Conservation (phyloP, 1,140 invertebrate genomes). For the Holotrichia oblita region DNA sequence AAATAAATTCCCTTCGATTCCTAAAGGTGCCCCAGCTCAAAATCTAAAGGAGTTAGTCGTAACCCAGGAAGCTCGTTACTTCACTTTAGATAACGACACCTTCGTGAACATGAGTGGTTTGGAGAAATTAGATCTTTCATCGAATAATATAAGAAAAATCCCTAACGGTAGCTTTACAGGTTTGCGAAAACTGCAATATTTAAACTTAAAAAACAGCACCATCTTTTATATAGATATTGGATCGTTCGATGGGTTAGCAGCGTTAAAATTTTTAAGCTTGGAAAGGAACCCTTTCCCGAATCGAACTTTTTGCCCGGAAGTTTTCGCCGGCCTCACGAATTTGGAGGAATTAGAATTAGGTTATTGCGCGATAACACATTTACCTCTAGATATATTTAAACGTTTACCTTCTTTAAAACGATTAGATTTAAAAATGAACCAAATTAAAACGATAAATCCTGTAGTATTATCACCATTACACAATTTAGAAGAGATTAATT, state of each 20-base stretch:
- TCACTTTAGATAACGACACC: conserved; percentile 53
- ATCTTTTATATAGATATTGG: conserved; percentile 62
- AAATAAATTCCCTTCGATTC: conserved; percentile 63
- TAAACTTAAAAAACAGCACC: conserved; percentile 64
- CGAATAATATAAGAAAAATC: conserved; percentile 63
- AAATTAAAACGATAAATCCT: conserved; percentile 60
- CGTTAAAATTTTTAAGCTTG: conserved; percentile 64
- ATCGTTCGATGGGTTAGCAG: conserved; percentile 61
- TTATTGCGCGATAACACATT: neutral
- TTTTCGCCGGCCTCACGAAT: conserved; percentile 60
- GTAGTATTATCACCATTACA: conserved; percentile 62
- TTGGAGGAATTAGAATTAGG: conserved; percentile 62
- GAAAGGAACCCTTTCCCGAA: conserved; percentile 64
- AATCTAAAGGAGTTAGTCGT: conserved; percentile 63
- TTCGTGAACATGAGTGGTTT: conserved; percentile 54
- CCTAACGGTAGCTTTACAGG: conserved; percentile 63
- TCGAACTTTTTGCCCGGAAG: conserved; percentile 49
- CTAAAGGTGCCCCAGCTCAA: conserved; percentile 61
- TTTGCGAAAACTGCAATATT: conserved; percentile 60
- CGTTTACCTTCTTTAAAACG: conserved; percentile 57
- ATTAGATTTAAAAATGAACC: conserved; percentile 64
- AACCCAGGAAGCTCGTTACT: conserved; percentile 63
- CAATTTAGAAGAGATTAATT: conserved; percentile 61
- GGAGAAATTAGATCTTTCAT: conserved; percentile 58
- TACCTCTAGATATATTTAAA: neutral